Evolutionary conservation across 2,888 invertebrate genomes (phyloP), one percentile per base, ranked within the genome.

Genomic region (Thalpophila matura): DNA sequence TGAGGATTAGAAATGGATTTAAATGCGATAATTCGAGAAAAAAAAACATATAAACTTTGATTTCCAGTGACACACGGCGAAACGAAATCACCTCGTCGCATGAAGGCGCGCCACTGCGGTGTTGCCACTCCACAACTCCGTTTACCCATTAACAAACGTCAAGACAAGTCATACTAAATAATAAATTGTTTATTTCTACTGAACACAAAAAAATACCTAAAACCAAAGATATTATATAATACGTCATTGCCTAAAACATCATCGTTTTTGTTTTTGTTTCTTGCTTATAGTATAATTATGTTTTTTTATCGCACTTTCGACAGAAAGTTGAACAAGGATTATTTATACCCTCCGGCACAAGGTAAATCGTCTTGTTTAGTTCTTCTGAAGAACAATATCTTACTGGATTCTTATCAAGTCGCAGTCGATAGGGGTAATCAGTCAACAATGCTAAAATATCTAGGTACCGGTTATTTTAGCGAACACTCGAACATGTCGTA

Each of bases 21-120:
- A 68, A 65, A 68, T 71, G 74, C 78, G 83, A 82, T 88, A 88
- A 86, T 86, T 87, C 81, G 81, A 86, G 77, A 89, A 88, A 79
- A 89, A 88, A 79, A 90, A 91, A 89, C 89, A 91, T 87, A 76
- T 80, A 91, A 93, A 92, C 90, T 92, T 91, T 88, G 81, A 91
- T 89, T 90, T 88, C 81, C 75, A 87, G 82, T 87, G 86, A 89
- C 86, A 91, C 86, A 87, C 85, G 81, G 74, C 73, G 80, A 77
- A 86, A 69, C 82, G 81, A 84, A 85, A 82, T 84, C 85, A 87
- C 82, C 86, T 85, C 81, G 80, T 85, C 81, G 80, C 75, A 77
- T 76, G 87, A 89, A 89, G 89, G 89, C 91, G 91, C 90, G 89
- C 89, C 87, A 90, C 88, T 88, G 69, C 80, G 71, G 87, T 88